Conservation (phyloP, 2,888 invertebrate genomes). For the Mermis nigrescens region DNA sequence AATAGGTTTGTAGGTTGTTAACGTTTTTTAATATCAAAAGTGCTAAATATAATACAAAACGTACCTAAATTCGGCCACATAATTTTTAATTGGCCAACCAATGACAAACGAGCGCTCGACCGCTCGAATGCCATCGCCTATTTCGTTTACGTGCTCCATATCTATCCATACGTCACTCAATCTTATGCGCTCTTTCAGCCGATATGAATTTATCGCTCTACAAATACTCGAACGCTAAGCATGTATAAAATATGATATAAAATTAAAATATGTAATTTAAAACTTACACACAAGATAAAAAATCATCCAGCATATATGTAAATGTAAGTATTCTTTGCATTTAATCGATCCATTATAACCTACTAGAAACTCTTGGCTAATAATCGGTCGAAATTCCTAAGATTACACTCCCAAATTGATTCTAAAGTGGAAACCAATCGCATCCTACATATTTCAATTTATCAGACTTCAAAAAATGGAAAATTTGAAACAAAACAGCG, state of each 20-base stretch:
- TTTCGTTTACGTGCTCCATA: constrained; percentile 45
- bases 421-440: too few species aligned
- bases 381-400: too few species aligned
- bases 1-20: too few species aligned
- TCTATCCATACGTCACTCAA: constrained; percentile 66
- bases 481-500: too few species aligned
- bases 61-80: constrained; percentile 46
- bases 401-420: too few species aligned
- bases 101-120: constrained; percentile 58
- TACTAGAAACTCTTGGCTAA: too few species aligned
- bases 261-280: background rate
- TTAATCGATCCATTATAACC: too few species aligned
- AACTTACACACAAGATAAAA: too few species aligned
- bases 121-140: constrained; percentile 42
- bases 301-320: background rate
- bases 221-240: constrained; percentile 10
- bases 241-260: background rate
- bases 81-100: constrained; percentile 61
- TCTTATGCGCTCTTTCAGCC: constrained; percentile 62
- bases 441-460: too few species aligned
- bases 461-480: too few species aligned
- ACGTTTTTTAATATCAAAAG: background rate
- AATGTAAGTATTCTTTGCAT: too few species aligned
- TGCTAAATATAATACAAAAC: too few species aligned
- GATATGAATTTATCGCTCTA: constrained; percentile 48